A percentile compares a stretch with the other conserved stretches of the same genome.
phyloP scores from a whole-genome alignment of 2,888 invertebrate species.

The Drosophila barbarae region DNA sequence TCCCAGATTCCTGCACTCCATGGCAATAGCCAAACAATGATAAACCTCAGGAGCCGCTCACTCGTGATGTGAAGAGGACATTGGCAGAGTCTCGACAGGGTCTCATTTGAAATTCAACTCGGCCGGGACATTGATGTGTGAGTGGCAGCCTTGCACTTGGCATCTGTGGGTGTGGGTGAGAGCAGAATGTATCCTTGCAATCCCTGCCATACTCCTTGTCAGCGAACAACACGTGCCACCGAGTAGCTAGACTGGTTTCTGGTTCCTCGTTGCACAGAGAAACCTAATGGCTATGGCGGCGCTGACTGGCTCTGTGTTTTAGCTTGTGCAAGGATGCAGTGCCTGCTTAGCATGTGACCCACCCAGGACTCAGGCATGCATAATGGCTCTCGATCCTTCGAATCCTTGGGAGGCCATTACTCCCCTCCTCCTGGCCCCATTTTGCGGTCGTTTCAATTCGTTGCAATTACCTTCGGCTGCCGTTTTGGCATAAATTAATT shows the following conservation, averaged over 20 bases:
- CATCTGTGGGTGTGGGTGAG: slow-evolving; percentile 8
- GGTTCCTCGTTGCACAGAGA: slow-evolving; percentile 7
- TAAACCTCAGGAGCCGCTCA: slow-evolving; percentile 54
- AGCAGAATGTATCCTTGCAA: slow-evolving; percentile 34
- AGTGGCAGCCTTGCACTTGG: slow-evolving; percentile 37
- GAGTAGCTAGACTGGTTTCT: slow-evolving; percentile 18
- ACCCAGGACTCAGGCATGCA: slow-evolving; percentile 46
- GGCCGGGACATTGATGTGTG: slow-evolving; percentile 56
- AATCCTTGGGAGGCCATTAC: slow-evolving; percentile 3
- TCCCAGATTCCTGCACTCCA: slow-evolving; percentile 5
- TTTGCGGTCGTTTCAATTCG: slow-evolving; percentile 63
- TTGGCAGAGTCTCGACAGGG: slow-evolving; percentile 35
- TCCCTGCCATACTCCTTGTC: slow-evolving; percentile 31
- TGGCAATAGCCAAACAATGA: slow-evolving; percentile 59
- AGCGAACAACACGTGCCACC: slow-evolving; percentile 32
- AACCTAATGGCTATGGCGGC: slow-evolving; percentile 33
- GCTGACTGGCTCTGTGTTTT: slow-evolving; percentile 44
- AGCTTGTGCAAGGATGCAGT: slow-evolving; percentile 61
- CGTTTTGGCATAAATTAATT: slow-evolving; percentile 71
- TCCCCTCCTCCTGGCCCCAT: not conserved
- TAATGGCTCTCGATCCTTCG: slow-evolving; percentile 21
- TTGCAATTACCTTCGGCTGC: slow-evolving; percentile 62
- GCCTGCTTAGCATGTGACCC: slow-evolving; percentile 55
- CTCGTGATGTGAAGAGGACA: slow-evolving; percentile 46
- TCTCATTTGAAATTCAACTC: slow-evolving; percentile 70